Percentiles rank a stretch among this genome's conserved stretches.
Evolutionary conservation across 2,113 vertebrate species (phyloP).

Genomic region (Cyprinodon tularosa): DNA sequence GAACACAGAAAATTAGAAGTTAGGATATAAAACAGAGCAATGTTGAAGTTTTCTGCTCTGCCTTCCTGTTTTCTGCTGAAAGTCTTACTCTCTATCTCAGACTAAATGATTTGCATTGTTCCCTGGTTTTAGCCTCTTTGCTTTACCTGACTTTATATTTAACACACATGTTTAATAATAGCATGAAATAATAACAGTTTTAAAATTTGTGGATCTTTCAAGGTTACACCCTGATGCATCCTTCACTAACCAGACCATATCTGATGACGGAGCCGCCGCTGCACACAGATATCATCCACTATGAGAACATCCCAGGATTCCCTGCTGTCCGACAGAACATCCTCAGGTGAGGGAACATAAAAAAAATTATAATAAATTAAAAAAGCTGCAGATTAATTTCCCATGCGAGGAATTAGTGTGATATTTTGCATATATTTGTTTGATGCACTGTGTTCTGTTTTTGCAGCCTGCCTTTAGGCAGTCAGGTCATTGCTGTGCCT

Average conservation of each 20-base stretch:
- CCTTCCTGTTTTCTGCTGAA: too few relatives aligned
- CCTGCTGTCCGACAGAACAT: slow-evolving; percentile 93
- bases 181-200: neutral
- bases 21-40: too few relatives aligned
- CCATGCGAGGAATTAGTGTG: neutral
- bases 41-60: too few relatives aligned
- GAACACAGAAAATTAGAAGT: too few relatives aligned
- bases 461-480: slow-evolving; percentile 93
- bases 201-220: slow-evolving; percentile 14
- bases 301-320: slow-evolving; percentile 97
- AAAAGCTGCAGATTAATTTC: neutral
- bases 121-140: neutral
- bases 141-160: neutral
- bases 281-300: slow-evolving; percentile 97
- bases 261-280: slow-evolving; percentile 93
- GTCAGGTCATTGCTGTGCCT: slow-evolving; percentile 93
- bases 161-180: neutral
- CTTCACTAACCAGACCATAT: slow-evolving; percentile 94
- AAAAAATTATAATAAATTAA: neutral
- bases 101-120: too few relatives aligned
- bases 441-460: slow-evolving; percentile 19
- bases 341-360: slow-evolving; percentile 83
- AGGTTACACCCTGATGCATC: slow-evolving; percentile 99
- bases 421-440: neutral
- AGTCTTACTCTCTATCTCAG: too few relatives aligned